Conservation (phyloP, 1,140 invertebrate species). For the Drosophila takahashii region DNA sequence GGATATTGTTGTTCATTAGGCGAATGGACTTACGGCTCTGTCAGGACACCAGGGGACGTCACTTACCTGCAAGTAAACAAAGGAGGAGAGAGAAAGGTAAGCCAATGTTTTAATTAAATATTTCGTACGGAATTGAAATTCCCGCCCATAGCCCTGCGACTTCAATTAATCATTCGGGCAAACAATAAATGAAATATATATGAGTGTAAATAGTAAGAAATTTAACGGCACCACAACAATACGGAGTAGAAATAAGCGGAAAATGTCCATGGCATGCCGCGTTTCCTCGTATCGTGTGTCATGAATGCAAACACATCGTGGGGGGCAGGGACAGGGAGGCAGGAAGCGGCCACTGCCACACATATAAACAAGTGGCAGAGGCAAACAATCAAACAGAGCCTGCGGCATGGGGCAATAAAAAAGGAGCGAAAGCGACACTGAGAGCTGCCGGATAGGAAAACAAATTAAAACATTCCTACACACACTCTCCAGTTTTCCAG, state of each 20-base stretch:
- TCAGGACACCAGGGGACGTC: conserved; percentile 34
- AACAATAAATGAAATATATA: conserved; percentile 69
- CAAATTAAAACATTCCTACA: conserved; percentile 84
- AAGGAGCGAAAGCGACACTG: conserved; percentile 56
- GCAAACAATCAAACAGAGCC: conserved; percentile 79
- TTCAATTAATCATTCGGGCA: conserved; percentile 79
- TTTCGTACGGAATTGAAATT: conserved; percentile 62
- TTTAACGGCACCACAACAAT: conserved; percentile 53
- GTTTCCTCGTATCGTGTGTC: conserved; percentile 71
- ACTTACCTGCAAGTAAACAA: conserved; percentile 68
- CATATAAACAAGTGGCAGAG: conserved; percentile 58
- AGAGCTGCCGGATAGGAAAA: conserved; percentile 74
- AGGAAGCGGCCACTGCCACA: conserved; percentile 34
- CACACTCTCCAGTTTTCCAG: conserved; percentile 21
- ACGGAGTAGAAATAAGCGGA: conserved; percentile 48
- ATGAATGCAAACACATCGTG: conserved; percentile 69
- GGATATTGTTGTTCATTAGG: conserved; percentile 72
- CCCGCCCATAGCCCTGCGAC: conserved; percentile 66
- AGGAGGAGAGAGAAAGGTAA: conserved; percentile 11
- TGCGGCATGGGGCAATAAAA: conserved; percentile 74
- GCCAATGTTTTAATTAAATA: conserved; percentile 77
- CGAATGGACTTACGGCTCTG: conserved; percentile 62
- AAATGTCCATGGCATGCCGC: conserved; percentile 65
- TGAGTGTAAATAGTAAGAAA: conserved; percentile 49
- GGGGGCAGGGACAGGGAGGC: too few species aligned